These are phyloP conservation scores for Dasysyrphus albostriatus DNA, from an alignment of 2,888 invertebrate genomes.

Conservation along the genomic window DNA sequence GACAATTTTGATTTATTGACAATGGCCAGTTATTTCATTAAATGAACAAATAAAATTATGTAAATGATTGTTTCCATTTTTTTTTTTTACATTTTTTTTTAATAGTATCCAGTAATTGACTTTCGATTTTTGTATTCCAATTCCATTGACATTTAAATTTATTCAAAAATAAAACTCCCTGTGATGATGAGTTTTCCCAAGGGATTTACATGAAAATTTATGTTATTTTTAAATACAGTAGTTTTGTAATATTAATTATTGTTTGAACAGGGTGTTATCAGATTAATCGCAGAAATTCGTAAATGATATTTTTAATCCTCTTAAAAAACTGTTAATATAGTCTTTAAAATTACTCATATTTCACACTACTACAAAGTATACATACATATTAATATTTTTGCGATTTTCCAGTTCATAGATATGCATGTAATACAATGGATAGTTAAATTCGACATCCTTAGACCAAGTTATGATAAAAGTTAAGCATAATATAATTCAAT, in stretches of 20 bases:
- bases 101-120: conserved; percentile 10
- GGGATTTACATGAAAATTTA: background rate
- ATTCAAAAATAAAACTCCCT: background rate
- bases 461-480: no score
- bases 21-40: conserved; percentile 28
- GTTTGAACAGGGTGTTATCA: conserved; percentile 3
- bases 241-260: background rate
- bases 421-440: no score
- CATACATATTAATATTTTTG: background rate
- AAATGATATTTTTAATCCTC: background rate
- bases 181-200: background rate
- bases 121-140: background rate
- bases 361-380: background rate
- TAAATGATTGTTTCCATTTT: conserved; percentile 4
- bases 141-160: background rate
- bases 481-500: no score
- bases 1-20: conserved; percentile 40
- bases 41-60: conserved; percentile 25
- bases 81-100: background rate
- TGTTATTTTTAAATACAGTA: background rate
- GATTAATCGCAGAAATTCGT: background rate
- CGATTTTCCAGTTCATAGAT: background rate
- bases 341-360: background rate
- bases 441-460: no score
- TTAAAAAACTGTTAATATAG: background rate